Base-by-base conservation (phyloP, 2,113 vertebrate genomes). In the Acrocephalus kingi region DNA sequence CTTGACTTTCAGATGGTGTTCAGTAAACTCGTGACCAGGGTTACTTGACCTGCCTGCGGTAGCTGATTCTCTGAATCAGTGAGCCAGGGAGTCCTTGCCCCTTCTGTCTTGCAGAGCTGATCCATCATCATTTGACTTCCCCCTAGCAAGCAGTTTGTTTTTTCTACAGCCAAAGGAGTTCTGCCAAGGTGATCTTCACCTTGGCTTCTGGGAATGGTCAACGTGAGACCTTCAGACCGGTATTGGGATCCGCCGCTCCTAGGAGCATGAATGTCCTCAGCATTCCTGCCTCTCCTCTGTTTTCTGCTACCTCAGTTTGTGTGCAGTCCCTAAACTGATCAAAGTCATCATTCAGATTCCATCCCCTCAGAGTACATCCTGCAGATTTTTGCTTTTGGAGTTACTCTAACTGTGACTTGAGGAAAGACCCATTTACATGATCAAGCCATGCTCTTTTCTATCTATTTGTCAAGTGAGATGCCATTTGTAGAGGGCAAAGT, bases 161-260 rank as follows among this genome's bases (percentile, higher is more conserved):
- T 84, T 23, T 78, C 20, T 46, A 28, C 33, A 51, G 23, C 25
- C 27, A 13, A 20, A 74, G 63, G 62, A 85, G 21, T 51, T 15
- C 5, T 85, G 20, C 61, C 48, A 61, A 43, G 66, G 28, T 72
- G 23, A 35, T 52, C 41, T 76, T 89, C 28, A 54, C 33, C 19
- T 62, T 75, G 35, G 15, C 25, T 78, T 81, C 49, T 82, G 69
- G 23, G 28, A 61, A 7, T 23, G 10, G 52, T 51, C 66, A 68
- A 0, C 3, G 0, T 37, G 22, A 89, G 31, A 33, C 20, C 9
- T 64, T 74, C 62, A 68, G 28, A 61, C 33, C 0, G 1, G 6
- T 45, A 4, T 1, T 72, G 61, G 35, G 33, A 48, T 84, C 56
- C 7, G 3, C 54, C 35, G 11, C 15, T 39, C 1, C 1, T 22